Conservation (phyloP, 2,888 invertebrate genomes). For the Rhogogaster chlorosoma region DNA sequence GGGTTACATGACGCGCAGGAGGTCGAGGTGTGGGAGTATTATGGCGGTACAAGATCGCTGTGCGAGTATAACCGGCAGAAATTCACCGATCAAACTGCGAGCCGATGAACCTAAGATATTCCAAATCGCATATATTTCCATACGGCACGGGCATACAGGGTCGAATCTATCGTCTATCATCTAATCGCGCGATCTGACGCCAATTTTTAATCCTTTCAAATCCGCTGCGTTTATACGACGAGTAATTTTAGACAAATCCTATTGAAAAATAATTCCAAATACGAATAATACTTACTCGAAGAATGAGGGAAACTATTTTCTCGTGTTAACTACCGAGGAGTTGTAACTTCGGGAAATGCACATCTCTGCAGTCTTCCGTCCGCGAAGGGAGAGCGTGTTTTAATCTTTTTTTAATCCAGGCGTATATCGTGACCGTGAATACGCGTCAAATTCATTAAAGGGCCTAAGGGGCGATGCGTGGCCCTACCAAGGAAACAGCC, state of each 20-base stretch:
- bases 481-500: conserved; percentile 73
- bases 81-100: background rate
- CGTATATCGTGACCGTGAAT: background rate
- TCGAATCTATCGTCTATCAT: background rate
- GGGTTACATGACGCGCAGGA: conserved; percentile 71
- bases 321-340: background rate
- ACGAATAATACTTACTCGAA: background rate
- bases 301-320: background rate
- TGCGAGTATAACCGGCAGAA: conserved; percentile 50
- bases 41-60: conserved; percentile 58
- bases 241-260: background rate
- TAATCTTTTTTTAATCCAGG: background rate
- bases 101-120: background rate
- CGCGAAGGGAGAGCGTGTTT: background rate
- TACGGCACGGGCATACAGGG: background rate
- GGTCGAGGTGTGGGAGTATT: conserved; percentile 74
- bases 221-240: background rate
- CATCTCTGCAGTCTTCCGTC: too few species aligned
- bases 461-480: conserved; percentile 74
- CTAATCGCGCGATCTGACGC: background rate
- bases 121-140: conserved; percentile 8
- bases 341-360: background rate
- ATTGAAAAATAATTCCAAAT: background rate
- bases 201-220: background rate
- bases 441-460: conserved; percentile 60